Conservation (phyloP, 2,888 invertebrate species). For the Strigamia crassipes region DNA sequence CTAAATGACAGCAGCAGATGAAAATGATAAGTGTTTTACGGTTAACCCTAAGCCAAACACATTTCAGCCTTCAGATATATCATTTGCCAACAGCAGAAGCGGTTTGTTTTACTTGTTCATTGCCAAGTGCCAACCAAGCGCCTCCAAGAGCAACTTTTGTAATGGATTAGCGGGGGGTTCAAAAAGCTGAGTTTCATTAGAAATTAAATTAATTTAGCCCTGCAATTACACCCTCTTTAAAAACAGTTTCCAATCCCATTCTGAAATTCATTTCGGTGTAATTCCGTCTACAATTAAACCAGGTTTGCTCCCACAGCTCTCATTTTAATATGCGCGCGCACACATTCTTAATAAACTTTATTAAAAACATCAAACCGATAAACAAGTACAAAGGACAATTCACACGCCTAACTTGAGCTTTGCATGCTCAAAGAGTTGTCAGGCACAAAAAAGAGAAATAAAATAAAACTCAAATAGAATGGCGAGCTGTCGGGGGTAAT, state of each 20-base stretch:
- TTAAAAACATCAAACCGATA: not conserved
- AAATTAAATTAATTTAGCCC: not conserved
- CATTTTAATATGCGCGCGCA: not conserved
- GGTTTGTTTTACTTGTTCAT: not conserved
- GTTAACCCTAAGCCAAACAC: constrained; percentile 15
- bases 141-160: not conserved
- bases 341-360: not conserved
- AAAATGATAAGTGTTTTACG: constrained; percentile 6
- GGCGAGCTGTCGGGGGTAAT: not conserved
- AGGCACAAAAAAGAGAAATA: constrained; percentile 25
- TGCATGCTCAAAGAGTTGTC: not conserved
- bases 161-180: not conserved
- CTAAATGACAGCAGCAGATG: constrained; percentile 30
- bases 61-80: not conserved
- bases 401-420: not conserved
- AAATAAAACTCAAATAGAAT: not conserved
- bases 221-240: not conserved
- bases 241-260: not conserved
- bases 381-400: not conserved
- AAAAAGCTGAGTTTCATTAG: not conserved
- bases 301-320: not conserved
- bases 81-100: not conserved
- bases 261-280: too few species aligned
- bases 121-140: not conserved
- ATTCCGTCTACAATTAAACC: too few species aligned